Evolutionary conservation across 2,113 vertebrate genomes (phyloP), one percentile per base, ranked within the genome.

Genomic region (Mesembrinibis cayennensis): DNA sequence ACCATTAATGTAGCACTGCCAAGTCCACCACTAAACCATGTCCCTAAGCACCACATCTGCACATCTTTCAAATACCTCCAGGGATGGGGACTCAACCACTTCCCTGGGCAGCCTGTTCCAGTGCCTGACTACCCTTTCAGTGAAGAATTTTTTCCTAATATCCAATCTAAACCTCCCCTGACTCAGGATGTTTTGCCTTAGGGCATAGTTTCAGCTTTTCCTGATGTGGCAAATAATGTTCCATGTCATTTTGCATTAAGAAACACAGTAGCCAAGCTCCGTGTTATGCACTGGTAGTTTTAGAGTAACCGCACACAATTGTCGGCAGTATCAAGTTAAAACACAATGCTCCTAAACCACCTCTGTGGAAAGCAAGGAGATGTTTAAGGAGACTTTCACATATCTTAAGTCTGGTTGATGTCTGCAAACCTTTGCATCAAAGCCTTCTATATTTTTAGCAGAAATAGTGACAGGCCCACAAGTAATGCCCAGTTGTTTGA

Each of bases 181-280:
- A 86, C 84, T 97, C 84, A 74, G 78, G 66, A 94, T 95, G 91
- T 88, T 96, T 81, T 93, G 94, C 97, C 89, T 86, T 44, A 29
- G 78, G 95, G 94, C 84, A 44, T 2, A 58, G 45, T 90, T 96
- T 88, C 84, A 90, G 66, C 84, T 87, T 87, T 91, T 96, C 91
- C 79, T 91, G 91, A 92, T 96, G 94, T 93, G 91, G 76, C 93
- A 96, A 96, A 95, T 86, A 96, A 95, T 74, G 89, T 82, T 82
- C 79, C 42, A 1, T 90, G 93, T 89, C 93, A 88, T 74, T 95
- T 56, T 95, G 70, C 67, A 77, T 96, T 95, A 93, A 63, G 62
- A n/a, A 90, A 20, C 55, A 23, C 49, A 40, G 84, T 81, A 90
- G 63, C 88, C 82, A 71, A 45, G n/a, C 85, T 83, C 67, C 0